A percentile compares a stretch with the other conserved stretches of the same genome.
These are phyloP conservation scores for Dasypolia templi DNA, from an alignment of 2,888 invertebrate genomes.

Conservation along the genomic window DNA sequence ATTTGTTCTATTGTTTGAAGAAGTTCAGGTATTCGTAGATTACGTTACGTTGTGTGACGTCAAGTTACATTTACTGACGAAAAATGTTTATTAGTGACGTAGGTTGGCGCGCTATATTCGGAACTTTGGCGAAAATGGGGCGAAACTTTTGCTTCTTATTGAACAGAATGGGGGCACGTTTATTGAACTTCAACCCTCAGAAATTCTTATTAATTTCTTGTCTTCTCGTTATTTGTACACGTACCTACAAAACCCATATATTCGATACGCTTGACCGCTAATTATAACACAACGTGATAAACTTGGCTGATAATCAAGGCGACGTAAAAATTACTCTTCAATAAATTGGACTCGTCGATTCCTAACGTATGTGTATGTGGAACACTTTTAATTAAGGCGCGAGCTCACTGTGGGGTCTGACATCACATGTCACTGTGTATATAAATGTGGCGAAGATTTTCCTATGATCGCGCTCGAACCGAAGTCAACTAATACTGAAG, in stretches of 20 bases:
- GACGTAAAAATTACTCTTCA: slow-evolving; percentile 17
- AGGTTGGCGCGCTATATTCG: background rate
- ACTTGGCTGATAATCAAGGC: slow-evolving; percentile 39
- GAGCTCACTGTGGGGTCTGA: background rate
- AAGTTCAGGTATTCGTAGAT: slow-evolving; percentile 32
- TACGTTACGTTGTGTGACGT: slow-evolving; percentile 56
- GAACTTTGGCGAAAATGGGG: background rate
- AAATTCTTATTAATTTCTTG: background rate
- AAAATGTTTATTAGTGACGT: slow-evolving; percentile 17
- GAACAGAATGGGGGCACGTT: background rate
- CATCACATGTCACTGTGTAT: background rate
- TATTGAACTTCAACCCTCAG: background rate
- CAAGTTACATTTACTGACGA: slow-evolving; percentile 30
- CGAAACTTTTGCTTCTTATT: background rate
- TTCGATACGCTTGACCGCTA: background rate
- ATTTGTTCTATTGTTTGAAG: slow-evolving; percentile 62
- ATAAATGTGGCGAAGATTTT: background rate
- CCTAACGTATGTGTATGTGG: slow-evolving; percentile 12
- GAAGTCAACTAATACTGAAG: too few species aligned
- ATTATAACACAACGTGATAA: slow-evolving; percentile 27
- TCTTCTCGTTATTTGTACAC: background rate
- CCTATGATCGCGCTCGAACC: too few species aligned
- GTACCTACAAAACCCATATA: background rate
- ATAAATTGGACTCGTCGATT: slow-evolving; percentile 11
- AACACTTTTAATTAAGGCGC: slow-evolving; percentile 9